Conservation (phyloP, 2,797 vertebrate genomes). For the Decapterus maruadsi region DNA sequence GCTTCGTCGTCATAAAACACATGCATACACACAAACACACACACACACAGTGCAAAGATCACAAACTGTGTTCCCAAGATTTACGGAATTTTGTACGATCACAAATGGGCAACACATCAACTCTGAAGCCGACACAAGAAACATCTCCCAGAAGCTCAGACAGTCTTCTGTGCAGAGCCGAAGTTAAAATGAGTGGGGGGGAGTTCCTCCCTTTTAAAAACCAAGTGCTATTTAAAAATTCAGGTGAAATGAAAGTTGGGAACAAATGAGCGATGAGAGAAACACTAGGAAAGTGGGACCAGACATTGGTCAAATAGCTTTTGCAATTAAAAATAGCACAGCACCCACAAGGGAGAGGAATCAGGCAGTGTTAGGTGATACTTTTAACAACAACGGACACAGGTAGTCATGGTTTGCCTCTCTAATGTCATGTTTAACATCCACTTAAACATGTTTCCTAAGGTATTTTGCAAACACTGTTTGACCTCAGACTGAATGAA, state of each 20-base stretch:
- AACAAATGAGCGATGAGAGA: constrained; percentile 55
- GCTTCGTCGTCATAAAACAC: constrained; percentile 39
- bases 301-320: constrained; percentile 54
- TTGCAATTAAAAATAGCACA: constrained; percentile 40
- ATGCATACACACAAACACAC: constrained; percentile 41
- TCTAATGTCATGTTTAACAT: background rate
- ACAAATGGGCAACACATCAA: constrained; percentile 27
- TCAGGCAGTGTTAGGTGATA: background rate
- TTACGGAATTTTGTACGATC: constrained; percentile 8
- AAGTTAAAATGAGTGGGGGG: constrained; percentile 29
- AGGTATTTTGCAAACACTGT: constrained; percentile 51
- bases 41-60: constrained; percentile 24
- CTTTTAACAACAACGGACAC: background rate
- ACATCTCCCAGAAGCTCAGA: constrained; percentile 61
- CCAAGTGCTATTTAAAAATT: constrained; percentile 29
- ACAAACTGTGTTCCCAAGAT: constrained; percentile 12
- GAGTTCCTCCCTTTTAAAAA: constrained; percentile 20
- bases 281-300: constrained; percentile 56
- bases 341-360: background rate
- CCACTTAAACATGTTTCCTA: constrained; percentile 4
- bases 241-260: constrained; percentile 15
- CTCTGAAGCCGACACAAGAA: constrained; percentile 32
- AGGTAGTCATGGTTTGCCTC: background rate
- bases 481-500: constrained; percentile 56
- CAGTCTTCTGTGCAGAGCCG: constrained; percentile 50